Base-by-base conservation (phyloP, 2,113 vertebrate genomes). In the Hippocampus barbouri region DNA sequence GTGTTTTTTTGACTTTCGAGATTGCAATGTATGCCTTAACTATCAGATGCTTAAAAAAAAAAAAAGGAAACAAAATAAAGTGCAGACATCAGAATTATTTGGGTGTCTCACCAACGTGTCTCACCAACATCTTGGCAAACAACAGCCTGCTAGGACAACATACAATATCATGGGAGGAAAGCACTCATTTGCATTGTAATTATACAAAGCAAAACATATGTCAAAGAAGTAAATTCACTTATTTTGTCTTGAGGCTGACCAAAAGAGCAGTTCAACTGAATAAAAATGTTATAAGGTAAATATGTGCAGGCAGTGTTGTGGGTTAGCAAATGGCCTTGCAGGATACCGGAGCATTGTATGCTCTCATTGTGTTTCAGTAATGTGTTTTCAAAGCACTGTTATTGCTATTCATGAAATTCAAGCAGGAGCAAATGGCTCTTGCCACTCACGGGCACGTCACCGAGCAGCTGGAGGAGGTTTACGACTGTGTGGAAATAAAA, bases 381-480 rank as follows among this genome's bases (percentile, higher is more conserved):
- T 91, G 86, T 81, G 85, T 88, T 90, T 90, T 72, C 87, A 76
- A 88, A 90, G 85, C 77, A 40, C 64, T 15, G 66, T 86, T 86
- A 91, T 88, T 91, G 89, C 85, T 86, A 89, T 92, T 91, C 89
- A 88, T 88, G 86, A 81, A 83, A 88, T 89, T 91, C 85, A 91
- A 82, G 85, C 70, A 64, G 73, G 69, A 86, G 86, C 81, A 89
- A 91, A 90, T 90, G 82, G 70, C 76, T 88, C 77, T 73, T 87
- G 77, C 85, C 80, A 83, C 81, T 85, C 79, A 77, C 70, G 77
- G 78, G 81, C 82, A 76, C 84, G 84, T 92, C 90, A 90, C 81
- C 87, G 81, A 90, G 78, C 78, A 87, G 85, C 86, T 84, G 34
- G 74, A 75, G 80, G 78, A 87, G 81, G 79, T 88, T 88, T 86